Evolutionary conservation across 1,140 invertebrate species (phyloP).

Genomic region (Diabrotica undecimpunctata): DNA sequence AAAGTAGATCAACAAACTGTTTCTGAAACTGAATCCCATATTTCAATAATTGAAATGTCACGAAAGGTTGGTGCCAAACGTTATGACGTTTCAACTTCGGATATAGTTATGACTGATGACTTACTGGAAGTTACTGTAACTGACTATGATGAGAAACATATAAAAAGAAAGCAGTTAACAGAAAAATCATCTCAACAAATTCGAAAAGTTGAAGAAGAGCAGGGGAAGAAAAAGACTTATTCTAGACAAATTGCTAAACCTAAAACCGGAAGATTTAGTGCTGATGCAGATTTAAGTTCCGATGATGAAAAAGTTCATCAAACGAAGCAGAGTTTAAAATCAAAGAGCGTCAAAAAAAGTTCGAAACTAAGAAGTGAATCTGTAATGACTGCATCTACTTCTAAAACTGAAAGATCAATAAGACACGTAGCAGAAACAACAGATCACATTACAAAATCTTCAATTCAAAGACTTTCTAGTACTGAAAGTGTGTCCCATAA

Average conservation of each 20-base stretch:
- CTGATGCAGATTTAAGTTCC: conserved; percentile 42
- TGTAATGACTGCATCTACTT: background rate
- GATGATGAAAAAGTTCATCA: conserved; percentile 38
- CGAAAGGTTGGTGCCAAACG: background rate
- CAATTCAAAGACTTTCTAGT: no score
- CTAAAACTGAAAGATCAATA: no score
- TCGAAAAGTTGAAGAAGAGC: conserved; percentile 6
- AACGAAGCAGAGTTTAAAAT: conserved; percentile 4
- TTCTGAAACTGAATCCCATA: conserved; percentile 13
- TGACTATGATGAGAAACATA: background rate
- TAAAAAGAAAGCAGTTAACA: background rate
- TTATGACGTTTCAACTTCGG: conserved; percentile 19
- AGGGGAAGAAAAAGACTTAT: conserved; percentile 9
- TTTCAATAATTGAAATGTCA: conserved; percentile 20
- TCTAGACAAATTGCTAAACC: conserved; percentile 10
- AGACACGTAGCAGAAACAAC: no score
- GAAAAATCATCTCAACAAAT: background rate
- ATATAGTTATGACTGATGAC: conserved; percentile 46
- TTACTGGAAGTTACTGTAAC: conserved; percentile 46
- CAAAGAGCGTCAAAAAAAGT: conserved; percentile 14
- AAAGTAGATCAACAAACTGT: conserved; percentile 17
- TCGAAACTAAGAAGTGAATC: conserved; percentile 1
- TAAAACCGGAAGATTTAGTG: conserved; percentile 24
- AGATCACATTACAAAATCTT: no score
- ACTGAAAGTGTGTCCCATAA: conserved; percentile 2